Base-by-base conservation (phyloP, 1,140 invertebrate species). In the Pentalonia nigronervosa region DNA sequence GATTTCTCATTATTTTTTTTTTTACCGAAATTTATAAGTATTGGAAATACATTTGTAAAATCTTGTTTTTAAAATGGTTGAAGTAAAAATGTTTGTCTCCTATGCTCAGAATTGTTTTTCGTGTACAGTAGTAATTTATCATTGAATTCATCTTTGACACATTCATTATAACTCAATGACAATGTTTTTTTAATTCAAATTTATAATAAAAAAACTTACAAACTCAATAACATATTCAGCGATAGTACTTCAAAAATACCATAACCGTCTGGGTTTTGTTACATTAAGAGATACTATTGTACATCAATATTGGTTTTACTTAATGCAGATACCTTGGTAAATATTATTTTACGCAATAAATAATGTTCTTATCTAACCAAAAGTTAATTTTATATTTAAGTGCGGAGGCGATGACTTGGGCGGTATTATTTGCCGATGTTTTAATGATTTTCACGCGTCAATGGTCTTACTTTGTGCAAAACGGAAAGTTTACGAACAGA, bases 401-500 rank as follows among this genome's bases (percentile, higher is more conserved):
- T 84, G 21, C 34, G n/a, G 20, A 48, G 50, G 47, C 88, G 50
- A 53, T 23, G 34, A 53, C 11, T 53, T n/a, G 48, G 21, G 6
- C 20, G 50, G 21, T 56, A 25, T 41, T 89, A 56, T 89, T 89
- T 53, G 50, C 86, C 47, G 23, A 89, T 89, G 30, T 89, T 89
- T 89, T 48, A 41, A 17, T 53, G n/a, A 41, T 89, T 56, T 89
- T 89, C 88, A 89, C 21, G 88, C 50, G 34, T 89, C 88, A 89
- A 41, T 41, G 53, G 88, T 89, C n/a, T 11, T 88, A 88, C 30
- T 88, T 41, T 36, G 48, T 11, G 50, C 21, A 89, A 89, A 56
- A 89, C n/a, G 88, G 50, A 89, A 89, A 89, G 48, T 89, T 89
- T 89, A 53, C 34, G 11, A 50, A 89, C 87, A 50, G 86, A 88